Evolutionary conservation across 2,797 vertebrate species (phyloP).

Genomic region (Dipus sagitta): DNA sequence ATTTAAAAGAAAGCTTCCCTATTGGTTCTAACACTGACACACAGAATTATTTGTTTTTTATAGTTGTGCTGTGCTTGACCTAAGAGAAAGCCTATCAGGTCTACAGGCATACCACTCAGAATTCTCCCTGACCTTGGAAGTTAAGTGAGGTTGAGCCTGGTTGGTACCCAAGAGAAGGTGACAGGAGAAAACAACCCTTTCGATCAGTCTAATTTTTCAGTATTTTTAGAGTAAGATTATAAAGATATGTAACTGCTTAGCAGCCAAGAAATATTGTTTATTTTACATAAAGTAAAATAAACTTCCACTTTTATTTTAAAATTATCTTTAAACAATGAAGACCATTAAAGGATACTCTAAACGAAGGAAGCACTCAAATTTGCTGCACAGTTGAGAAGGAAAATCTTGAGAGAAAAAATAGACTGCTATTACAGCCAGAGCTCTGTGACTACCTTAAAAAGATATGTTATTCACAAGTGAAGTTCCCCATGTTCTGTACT

Average conservation of each 20-base stretch:
- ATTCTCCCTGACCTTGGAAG: background rate
- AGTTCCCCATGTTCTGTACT: background rate
- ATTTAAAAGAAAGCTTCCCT: background rate
- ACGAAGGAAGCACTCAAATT: conserved; percentile 37
- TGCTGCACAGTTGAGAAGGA: conserved; percentile 30
- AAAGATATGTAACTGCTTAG: conserved; percentile 39
- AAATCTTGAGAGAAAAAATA: conserved; percentile 72
- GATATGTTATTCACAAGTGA: conserved; percentile 49
- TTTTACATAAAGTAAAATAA: conserved; percentile 56
- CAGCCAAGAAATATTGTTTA: conserved; percentile 10
- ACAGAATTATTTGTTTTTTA: background rate
- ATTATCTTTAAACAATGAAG: conserved; percentile 46
- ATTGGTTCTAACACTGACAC: background rate
- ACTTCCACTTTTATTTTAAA: conserved; percentile 29
- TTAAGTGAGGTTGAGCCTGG: background rate
- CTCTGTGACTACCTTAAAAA: conserved; percentile 78
- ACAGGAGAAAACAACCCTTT: background rate
- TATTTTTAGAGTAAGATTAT: conserved; percentile 52
- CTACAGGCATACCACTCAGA: background rate
- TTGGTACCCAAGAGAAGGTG: background rate
- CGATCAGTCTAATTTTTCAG: conserved; percentile 20
- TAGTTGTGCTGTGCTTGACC: background rate
- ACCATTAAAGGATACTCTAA: conserved; percentile 65
- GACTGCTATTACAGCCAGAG: conserved; percentile 26
- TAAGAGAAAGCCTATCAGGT: background rate